Percentiles rank a stretch among this genome's conserved stretches.
These are phyloP conservation scores for Disparrhopalites patrizii DNA, from an alignment of 2,888 invertebrate genomes.

Conservation along the genomic window DNA sequence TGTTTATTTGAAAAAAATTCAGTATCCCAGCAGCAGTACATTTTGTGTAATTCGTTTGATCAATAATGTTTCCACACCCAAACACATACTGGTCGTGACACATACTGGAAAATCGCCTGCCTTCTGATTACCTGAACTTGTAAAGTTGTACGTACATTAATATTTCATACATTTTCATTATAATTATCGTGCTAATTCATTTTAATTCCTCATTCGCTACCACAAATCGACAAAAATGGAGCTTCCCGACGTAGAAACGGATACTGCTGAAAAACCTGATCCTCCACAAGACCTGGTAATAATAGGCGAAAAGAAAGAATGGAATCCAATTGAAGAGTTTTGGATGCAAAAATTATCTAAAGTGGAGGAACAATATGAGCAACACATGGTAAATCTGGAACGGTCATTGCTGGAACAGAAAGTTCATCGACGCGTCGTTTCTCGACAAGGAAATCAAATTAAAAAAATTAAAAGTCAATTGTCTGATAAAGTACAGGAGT, in stretches of 20 bases:
- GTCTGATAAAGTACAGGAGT: conserved; percentile 20
- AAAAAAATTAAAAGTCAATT: conserved; percentile 28
- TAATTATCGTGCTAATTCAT: too few relatives aligned
- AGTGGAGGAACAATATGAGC: conserved; percentile 43
- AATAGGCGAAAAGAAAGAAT: conserved; percentile 38
- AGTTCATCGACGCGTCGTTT: conserved; percentile 27
- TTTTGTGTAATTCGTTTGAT: too few relatives aligned
- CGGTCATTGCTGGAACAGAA: conserved; percentile 32
- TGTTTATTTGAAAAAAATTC: too few relatives aligned
- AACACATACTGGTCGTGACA: too few relatives aligned
- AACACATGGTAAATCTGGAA: conserved; percentile 40
- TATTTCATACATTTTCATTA: too few relatives aligned
- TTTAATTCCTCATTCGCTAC: too few relatives aligned
- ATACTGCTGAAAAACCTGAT: neutral
- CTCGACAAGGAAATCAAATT: conserved; percentile 32
- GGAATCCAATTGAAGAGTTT: conserved; percentile 42
- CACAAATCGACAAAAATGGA: conserved; percentile 23
- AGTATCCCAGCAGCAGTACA: too few relatives aligned
- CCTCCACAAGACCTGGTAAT: conserved; percentile 29
- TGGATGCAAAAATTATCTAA: conserved; percentile 43
- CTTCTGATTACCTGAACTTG: too few relatives aligned
- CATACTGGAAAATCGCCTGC: too few relatives aligned
- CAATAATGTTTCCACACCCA: too few relatives aligned
- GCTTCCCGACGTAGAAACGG: neutral
- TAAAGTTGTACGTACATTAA: too few relatives aligned